Conservation (phyloP, 35 echinoderm and acorn worm species). For the Ophioderma brevispina region DNA sequence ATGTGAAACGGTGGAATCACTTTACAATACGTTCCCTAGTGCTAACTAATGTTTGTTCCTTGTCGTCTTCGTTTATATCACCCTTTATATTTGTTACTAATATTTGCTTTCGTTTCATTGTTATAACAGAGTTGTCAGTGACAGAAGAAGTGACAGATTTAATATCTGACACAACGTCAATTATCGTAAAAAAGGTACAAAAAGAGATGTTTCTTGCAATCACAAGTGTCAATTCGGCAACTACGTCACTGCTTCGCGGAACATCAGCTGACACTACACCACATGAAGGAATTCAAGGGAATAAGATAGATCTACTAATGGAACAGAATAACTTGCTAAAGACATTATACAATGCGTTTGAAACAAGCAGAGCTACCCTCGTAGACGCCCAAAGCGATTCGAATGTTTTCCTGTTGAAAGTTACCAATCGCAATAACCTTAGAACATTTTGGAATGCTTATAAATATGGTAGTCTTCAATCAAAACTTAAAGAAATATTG, state of each 20-base stretch:
- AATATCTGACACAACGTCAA: neutral
- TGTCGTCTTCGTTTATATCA: no score
- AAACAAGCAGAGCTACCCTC: neutral
- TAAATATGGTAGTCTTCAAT: neutral
- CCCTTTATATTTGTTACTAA: no score
- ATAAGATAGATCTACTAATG: neutral
- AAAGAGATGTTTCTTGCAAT: neutral
- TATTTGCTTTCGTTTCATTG: no score
- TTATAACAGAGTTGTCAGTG: neutral
- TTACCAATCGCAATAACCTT: neutral
- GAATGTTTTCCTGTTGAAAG: neutral
- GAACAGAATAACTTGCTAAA: neutral
- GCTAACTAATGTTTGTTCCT: no score
- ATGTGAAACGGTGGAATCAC: no score
- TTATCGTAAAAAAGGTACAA: neutral
- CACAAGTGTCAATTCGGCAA: neutral
- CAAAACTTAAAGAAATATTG: neutral
- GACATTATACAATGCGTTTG: neutral
- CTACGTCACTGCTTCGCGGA: neutral
- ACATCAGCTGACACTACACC: neutral
- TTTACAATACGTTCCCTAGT: no score
- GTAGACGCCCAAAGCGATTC: neutral
- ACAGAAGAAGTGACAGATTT: neutral
- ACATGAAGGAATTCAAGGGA: neutral
- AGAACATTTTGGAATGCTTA: neutral